These are phyloP conservation scores for Diadromus collaris DNA, from an alignment of 2,888 invertebrate genomes.

Conservation along the genomic window DNA sequence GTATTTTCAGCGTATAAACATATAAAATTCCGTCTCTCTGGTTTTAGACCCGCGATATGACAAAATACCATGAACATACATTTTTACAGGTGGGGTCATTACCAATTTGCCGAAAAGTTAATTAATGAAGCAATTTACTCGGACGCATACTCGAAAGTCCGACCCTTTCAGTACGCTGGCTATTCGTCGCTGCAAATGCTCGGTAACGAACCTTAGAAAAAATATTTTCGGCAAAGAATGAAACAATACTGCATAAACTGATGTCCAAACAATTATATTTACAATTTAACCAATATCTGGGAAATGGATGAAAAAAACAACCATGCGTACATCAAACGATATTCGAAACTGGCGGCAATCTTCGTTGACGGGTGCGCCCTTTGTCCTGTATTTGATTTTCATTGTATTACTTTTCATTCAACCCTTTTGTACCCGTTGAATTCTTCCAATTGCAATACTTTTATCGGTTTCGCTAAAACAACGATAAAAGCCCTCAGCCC, in stretches of 20 bases:
- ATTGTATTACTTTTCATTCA: constrained; percentile 26
- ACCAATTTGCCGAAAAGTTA: not conserved
- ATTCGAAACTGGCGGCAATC: not conserved
- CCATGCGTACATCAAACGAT: not conserved
- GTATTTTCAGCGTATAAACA: not conserved
- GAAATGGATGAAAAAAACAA: not conserved
- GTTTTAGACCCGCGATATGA: not conserved
- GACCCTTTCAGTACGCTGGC: no score
- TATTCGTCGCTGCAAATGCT: no score
- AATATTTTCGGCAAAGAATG: not conserved
- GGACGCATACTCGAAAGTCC: no score
- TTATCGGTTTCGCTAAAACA: not conserved
- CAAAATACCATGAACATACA: not conserved
- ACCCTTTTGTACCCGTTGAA: not conserved
- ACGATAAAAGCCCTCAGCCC: not conserved
- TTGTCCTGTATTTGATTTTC: not conserved
- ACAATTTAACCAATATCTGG: no score
- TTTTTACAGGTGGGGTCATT: not conserved
- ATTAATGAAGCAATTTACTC: not conserved
- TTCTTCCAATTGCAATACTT: not conserved
- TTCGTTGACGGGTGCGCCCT: not conserved
- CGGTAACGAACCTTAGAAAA: not conserved
- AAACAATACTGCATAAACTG: no score
- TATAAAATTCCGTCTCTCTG: not conserved
- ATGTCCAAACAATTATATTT: no score